Base-by-base conservation (phyloP, 2,113 vertebrate genomes). In the Paradoxurus hermaphroditus region DNA sequence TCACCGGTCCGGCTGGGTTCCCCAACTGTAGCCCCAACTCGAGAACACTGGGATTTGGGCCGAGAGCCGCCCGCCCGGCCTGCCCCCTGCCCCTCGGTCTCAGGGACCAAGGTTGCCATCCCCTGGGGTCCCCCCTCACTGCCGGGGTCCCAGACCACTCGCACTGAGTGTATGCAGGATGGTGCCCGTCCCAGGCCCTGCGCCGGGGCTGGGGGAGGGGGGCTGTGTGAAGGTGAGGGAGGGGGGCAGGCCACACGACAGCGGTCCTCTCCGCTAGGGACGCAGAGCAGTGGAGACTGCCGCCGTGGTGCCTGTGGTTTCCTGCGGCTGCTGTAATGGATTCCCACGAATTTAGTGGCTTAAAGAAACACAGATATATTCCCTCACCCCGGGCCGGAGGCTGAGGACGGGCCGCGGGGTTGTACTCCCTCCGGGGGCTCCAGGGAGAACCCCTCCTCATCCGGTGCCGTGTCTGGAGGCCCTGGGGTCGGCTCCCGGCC, bases 21-120 rank as follows among this genome's bases (percentile, higher is more conserved):
- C 41, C 68, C 15, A 36, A 29, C 31, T 2, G 7, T 56, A 5
- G 7, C 27, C 14, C 1, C 12, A 90, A 34, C 5, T n/a, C 7
- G 4, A 83, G 78, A 34, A 21, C 90, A 5, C 18, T 29, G 75
- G 89, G 46, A 23, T 16, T 81, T 6, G 62, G 49, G 13, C 10
- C 0, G 3, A 25, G 46, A 41, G n/a, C 51, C 15, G 8, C 49
- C 18, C 3, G 4, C 46, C 62, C 0, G 0, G 1, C 18, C n/a
- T n/a, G 5, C 41, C 14, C 2, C 56, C 44, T 8, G 41, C 62
- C 34, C 25, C 56, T 62, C 81, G 29, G 1, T 59, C 8, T 18
- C 14, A 0, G 36, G 53, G 36, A 25, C 19, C 5, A 0, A 2
- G 4, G n/a, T 36, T 21, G 7, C 89, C 16, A 1, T 3, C 27